Percentiles rank a stretch among this genome's conserved stretches.
phyloP scores from a whole-genome alignment of 2,113 vertebrate species.

The Heliornis fulica region DNA sequence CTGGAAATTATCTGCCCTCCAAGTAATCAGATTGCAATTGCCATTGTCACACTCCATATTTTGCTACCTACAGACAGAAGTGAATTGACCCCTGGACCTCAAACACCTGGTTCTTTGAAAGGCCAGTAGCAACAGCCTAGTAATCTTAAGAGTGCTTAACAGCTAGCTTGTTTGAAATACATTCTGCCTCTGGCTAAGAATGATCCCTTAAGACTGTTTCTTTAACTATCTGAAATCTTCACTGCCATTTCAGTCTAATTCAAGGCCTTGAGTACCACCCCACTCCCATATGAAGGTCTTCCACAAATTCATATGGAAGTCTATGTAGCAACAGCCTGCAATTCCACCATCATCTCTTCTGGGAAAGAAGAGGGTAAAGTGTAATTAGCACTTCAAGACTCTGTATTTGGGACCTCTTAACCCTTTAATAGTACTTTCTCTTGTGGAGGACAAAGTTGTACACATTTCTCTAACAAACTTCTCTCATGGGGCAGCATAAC shows the following conservation, averaged over 20 bases:
- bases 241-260: conserved; percentile 39
- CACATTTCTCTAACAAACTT: not conserved
- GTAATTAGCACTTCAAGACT: conserved; percentile 56
- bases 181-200: not conserved
- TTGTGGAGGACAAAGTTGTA: not conserved
- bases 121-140: not conserved
- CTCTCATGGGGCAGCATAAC: not conserved
- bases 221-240: conserved; percentile 1
- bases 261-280: conserved; percentile 31
- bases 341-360: conserved; percentile 35
- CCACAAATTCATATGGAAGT: conserved; percentile 51
- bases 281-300: not conserved
- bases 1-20: not conserved
- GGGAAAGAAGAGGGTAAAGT: conserved; percentile 3
- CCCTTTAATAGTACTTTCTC: not conserved
- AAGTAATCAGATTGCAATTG: not conserved
- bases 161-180: not conserved
- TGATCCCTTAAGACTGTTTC: not conserved
- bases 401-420: conserved; percentile 33
- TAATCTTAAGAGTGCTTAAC: not conserved
- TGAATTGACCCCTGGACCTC: not conserved
- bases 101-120: not conserved
- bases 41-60: not conserved
- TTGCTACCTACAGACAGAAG: not conserved
- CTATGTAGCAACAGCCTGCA: conserved; percentile 38